phyloP scores from a whole-genome alignment of 64 coral and sea anemone genomes.

The Stichodactyla mertensii region DNA sequence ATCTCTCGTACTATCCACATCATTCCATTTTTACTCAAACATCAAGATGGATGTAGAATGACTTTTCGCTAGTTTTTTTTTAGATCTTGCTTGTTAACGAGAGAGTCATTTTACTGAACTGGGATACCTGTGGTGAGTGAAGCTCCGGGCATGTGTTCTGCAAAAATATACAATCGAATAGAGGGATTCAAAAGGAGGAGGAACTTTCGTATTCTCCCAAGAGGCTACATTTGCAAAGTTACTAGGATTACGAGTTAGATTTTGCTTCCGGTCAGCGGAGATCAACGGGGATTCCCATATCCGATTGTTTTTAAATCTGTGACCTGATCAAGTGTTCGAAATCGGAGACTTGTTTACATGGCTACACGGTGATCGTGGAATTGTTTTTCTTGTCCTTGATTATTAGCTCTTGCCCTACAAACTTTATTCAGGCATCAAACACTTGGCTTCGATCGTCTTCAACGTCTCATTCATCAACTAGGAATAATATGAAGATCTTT shows the following conservation, averaged over 20 bases:
- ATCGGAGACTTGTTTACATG: background rate
- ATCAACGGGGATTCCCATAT: slow-evolving; percentile 16
- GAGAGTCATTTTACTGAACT: background rate
- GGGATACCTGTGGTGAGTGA: background rate
- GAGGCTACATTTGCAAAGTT: too few species aligned
- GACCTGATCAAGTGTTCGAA: background rate
- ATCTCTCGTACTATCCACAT: too few species aligned
- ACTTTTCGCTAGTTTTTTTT: background rate
- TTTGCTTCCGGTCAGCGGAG: slow-evolving; percentile 7
- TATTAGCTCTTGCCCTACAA: background rate
- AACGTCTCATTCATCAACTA: background rate
- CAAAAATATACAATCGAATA: background rate
- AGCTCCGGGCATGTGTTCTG: background rate
- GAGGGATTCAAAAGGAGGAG: background rate
- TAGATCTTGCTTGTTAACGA: too few species aligned
- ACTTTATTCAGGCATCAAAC: background rate
- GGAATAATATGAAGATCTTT: background rate
- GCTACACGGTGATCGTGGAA: slow-evolving; percentile 3
- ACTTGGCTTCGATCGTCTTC: background rate
- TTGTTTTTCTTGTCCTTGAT: background rate
- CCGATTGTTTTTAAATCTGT: background rate
- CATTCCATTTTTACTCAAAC: too few species aligned
- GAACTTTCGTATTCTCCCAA: background rate
- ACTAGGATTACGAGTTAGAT: background rate
- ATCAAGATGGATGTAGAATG: too few species aligned